Percentiles rank a stretch among this genome's conserved stretches.
Evolutionary conservation across 2,797 vertebrate species (phyloP).

Genomic region (Gymnocypris eckloni): DNA sequence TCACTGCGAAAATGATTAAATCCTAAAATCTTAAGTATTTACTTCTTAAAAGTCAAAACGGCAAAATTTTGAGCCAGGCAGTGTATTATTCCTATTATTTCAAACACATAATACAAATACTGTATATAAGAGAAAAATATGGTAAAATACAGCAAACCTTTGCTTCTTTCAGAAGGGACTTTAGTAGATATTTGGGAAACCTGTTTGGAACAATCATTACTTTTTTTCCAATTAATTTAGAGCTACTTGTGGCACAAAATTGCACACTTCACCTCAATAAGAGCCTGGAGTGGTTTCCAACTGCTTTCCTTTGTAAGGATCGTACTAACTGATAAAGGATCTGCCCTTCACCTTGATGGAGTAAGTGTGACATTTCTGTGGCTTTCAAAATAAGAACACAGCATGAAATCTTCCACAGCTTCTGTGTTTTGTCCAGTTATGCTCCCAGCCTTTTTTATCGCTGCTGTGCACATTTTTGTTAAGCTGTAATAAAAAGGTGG

Average conservation of each 20-base stretch:
- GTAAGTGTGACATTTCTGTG: constrained; percentile 35
- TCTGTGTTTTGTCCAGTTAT: not conserved
- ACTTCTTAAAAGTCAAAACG: not conserved
- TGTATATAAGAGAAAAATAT: not conserved
- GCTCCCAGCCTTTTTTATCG: not conserved
- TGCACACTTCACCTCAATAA: not conserved
- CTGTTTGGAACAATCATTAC: not conserved
- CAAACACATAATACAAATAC: not conserved
- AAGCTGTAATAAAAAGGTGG: not conserved
- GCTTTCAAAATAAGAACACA: constrained; percentile 13
- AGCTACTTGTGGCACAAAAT: not conserved
- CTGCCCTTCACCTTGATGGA: constrained; percentile 17
- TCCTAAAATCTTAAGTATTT: too few relatives aligned
- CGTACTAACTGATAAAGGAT: not conserved
- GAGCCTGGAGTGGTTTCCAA: constrained; percentile 11
- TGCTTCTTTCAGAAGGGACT: not conserved
- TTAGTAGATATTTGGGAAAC: not conserved
- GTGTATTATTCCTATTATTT: not conserved
- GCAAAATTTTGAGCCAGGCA: too few relatives aligned
- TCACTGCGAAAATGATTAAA: too few relatives aligned
- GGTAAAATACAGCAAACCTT: not conserved
- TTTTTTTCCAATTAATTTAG: not conserved
- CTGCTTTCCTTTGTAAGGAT: not conserved
- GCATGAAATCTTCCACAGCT: constrained; percentile 10
- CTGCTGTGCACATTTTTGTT: not conserved